Conservation (phyloP, 2,888 invertebrate genomes). For the Helleia helle region DNA sequence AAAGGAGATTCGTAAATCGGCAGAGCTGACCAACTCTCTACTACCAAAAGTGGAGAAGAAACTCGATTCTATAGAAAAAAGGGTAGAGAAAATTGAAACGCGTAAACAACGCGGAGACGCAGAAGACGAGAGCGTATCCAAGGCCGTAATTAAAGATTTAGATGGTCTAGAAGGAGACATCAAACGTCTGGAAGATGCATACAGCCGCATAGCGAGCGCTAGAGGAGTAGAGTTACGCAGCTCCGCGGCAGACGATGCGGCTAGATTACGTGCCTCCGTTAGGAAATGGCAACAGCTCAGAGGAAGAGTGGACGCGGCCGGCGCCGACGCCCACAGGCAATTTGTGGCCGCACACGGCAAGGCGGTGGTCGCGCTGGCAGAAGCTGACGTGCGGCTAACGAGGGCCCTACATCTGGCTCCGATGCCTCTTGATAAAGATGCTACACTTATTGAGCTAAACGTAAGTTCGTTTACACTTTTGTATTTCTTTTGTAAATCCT, state of each 20-base stretch:
- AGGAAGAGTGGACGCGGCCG: constrained; percentile 74
- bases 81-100: constrained; percentile 67
- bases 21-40: constrained; percentile 77
- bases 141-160: constrained; percentile 70
- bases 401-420: constrained; percentile 77
- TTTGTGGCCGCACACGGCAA: constrained; percentile 82
- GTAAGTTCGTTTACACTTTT: constrained; percentile 36
- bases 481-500: no score
- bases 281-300: constrained; percentile 79
- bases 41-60: constrained; percentile 76
- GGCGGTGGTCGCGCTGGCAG: constrained; percentile 80
- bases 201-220: constrained; percentile 79
- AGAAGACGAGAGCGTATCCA: constrained; percentile 72
- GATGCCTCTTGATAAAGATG: constrained; percentile 52
- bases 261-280: constrained; percentile 74
- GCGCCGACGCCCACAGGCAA: constrained; percentile 76
- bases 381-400: constrained; percentile 81
- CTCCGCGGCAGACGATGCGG: constrained; percentile 78
- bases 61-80: constrained; percentile 74
- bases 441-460: constrained; percentile 57
- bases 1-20: constrained; percentile 72
- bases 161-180: constrained; percentile 77
- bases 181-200: constrained; percentile 78
- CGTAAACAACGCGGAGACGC: constrained; percentile 55
- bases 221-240: constrained; percentile 78